A percentile compares a stretch with the other conserved stretches of the same genome.
phyloP scores from a whole-genome alignment of 2,888 invertebrate species.

The Acrobasis repandana region DNA sequence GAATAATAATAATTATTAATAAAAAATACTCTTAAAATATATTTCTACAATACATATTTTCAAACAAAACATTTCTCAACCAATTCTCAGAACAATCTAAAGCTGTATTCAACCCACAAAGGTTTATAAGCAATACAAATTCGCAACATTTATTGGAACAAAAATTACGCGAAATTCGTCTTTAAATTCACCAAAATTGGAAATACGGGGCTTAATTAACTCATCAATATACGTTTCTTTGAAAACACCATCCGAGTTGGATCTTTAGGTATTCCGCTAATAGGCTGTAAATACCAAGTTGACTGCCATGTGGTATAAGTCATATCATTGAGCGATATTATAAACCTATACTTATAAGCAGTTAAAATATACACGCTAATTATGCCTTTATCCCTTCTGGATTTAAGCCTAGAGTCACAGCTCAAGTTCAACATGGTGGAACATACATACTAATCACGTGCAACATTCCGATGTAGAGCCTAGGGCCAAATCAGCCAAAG shows the following conservation, averaged over 20 bases:
- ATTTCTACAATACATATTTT: background rate
- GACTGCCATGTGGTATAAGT: slow-evolving; percentile 38
- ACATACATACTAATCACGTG: too few relatives aligned
- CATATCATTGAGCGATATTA: slow-evolving; percentile 26
- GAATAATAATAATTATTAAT: too few relatives aligned
- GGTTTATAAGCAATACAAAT: slow-evolving; percentile 14
- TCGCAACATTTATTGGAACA: background rate
- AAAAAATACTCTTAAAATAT: background rate
- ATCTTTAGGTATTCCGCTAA: slow-evolving; percentile 55
- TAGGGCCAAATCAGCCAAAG: too few relatives aligned
- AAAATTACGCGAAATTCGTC: slow-evolving; percentile 25
- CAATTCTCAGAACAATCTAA: background rate
- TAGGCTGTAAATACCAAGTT: slow-evolving; percentile 47
- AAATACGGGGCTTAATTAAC: slow-evolving; percentile 57
- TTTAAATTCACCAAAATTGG: slow-evolving; percentile 27
- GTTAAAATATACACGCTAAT: too few relatives aligned
- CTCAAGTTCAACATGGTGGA: too few relatives aligned
- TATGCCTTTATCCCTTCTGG: too few relatives aligned
- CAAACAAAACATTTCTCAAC: background rate
- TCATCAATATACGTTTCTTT: slow-evolving; percentile 67
- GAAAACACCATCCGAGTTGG: slow-evolving; percentile 49
- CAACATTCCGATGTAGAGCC: too few relatives aligned
- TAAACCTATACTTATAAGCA: background rate
- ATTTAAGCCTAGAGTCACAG: too few relatives aligned
- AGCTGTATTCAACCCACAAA: background rate